Conservation (phyloP, 2,888 invertebrate species). For the Yponomeuta malinellus region DNA sequence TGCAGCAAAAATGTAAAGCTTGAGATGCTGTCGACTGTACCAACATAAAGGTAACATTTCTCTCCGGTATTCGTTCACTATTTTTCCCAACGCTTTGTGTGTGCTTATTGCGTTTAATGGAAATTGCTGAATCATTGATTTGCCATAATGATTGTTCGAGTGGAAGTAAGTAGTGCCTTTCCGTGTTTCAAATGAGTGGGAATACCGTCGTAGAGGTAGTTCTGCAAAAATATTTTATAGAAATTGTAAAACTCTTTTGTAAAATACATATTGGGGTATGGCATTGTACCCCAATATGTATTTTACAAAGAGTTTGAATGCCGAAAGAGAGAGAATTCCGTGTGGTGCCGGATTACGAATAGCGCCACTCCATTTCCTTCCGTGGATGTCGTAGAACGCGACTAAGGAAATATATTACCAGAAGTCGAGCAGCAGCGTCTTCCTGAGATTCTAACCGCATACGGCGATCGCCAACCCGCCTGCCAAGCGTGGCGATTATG, state of each 20-base stretch:
- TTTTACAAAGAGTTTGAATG: too few species aligned
- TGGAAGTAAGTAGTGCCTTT: background rate
- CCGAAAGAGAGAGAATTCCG: too few species aligned
- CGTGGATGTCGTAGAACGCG: too few species aligned
- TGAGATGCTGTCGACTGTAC: background rate
- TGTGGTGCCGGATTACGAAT: too few species aligned
- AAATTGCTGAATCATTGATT: background rate
- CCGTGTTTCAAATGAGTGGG: background rate
- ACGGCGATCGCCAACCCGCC: too few species aligned
- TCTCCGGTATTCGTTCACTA: background rate
- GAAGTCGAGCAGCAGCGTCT: too few species aligned
- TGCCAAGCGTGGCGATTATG: too few species aligned
- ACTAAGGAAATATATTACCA: too few species aligned
- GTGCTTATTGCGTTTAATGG: background rate
- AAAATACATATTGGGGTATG: too few species aligned
- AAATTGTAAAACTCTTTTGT: background rate
- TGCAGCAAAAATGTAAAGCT: background rate
- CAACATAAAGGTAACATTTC: background rate
- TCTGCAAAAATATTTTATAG: background rate
- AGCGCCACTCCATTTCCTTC: too few species aligned
- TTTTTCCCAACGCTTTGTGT: background rate
- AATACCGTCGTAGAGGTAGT: background rate
- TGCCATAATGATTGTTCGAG: background rate
- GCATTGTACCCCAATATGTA: too few species aligned
- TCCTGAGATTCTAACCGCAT: too few species aligned